A percentile compares a stretch with the other conserved stretches of the same genome.
Conservation (phyloP, 2,888 invertebrate genomes). For the Drosophila kokeensis region DNA sequence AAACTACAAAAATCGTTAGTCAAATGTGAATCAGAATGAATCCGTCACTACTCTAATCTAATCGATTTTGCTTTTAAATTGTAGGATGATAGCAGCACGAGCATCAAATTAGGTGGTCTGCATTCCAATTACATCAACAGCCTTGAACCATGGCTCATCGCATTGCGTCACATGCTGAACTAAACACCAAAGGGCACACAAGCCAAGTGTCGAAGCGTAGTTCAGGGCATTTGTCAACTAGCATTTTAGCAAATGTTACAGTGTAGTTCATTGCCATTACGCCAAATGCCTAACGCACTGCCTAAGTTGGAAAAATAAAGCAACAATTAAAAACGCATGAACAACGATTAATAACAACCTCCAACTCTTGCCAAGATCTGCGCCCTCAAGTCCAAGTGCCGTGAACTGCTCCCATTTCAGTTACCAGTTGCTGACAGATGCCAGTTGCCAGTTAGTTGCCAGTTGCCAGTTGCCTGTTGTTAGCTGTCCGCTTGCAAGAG, state of each 20-base stretch:
- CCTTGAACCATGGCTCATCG: slow-evolving; percentile 60
- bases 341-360: slow-evolving; percentile 29
- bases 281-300: slow-evolving; percentile 50
- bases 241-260: slow-evolving; percentile 41
- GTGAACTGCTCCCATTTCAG: slow-evolving; percentile 52
- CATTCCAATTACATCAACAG: slow-evolving; percentile 27
- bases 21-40: not conserved
- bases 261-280: slow-evolving; percentile 67
- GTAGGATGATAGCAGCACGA: not conserved
- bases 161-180: slow-evolving; percentile 29
- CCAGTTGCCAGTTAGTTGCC: not conserved
- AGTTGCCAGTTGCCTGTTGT: not conserved
- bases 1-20: not conserved
- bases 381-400: slow-evolving; percentile 40
- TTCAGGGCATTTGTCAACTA: slow-evolving; percentile 59
- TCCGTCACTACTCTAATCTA: not conserved
- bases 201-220: slow-evolving; percentile 37
- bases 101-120: not conserved
- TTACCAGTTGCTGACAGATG: not conserved
- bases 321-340: slow-evolving; percentile 24
- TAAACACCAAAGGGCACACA: slow-evolving; percentile 11
- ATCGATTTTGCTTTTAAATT: not conserved
- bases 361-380: slow-evolving; percentile 21
- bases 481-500: slow-evolving; percentile 23
- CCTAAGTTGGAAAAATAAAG: slow-evolving; percentile 30